Percentiles rank a stretch among this genome's conserved stretches.
Evolutionary conservation across 2,797 vertebrate genomes (phyloP).

Genomic region (Peromyscus melanophrys): DNA sequence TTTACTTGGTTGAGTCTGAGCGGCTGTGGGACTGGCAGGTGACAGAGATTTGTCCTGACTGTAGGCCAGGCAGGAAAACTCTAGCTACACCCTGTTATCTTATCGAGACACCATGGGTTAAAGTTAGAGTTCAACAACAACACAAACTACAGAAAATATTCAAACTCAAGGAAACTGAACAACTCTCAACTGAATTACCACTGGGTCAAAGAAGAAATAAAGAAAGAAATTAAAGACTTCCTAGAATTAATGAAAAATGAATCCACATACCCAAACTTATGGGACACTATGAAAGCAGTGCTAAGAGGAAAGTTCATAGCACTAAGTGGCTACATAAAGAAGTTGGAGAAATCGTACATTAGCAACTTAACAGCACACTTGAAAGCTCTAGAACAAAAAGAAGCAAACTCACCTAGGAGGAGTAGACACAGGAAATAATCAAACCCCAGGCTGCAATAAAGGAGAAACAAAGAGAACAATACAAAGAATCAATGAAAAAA

Average conservation of each 20-base stretch:
- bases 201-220: not conserved
- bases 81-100: not conserved
- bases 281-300: not conserved
- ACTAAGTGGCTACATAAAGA: not conserved
- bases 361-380: not conserved
- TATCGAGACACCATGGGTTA: not conserved
- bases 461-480: not conserved
- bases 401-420: not conserved
- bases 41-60: too few species aligned
- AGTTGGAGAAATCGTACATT: not conserved
- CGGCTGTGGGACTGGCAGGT: too few species aligned
- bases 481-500: not conserved
- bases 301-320: not conserved
- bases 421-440: not conserved
- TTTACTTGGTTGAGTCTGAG: too few species aligned
- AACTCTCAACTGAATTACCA: not conserved
- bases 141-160: not conserved
- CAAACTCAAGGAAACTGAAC: not conserved
- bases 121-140: not conserved
- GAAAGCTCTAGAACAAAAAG: not conserved
- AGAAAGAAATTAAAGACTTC: not conserved
- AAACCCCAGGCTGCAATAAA: not conserved
- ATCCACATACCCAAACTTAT: not conserved
- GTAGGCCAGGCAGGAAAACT: too few species aligned
- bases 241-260: not conserved